Base-by-base conservation (phyloP, 2,113 vertebrate species). In the Rhinolophus ferrumequinum region DNA sequence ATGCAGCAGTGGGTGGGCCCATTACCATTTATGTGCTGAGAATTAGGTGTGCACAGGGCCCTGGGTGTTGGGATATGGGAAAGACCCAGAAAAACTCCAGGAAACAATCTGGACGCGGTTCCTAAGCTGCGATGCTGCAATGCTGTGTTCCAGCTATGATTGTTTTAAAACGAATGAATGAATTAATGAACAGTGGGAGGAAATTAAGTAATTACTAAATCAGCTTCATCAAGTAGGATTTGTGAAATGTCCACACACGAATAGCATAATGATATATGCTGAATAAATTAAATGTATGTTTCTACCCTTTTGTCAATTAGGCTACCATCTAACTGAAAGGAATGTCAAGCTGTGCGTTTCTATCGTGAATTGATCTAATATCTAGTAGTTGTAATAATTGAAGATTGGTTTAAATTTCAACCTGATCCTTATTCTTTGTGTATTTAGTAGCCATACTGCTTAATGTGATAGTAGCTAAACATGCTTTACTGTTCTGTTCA, bases 151-250 rank as follows among this genome's bases (percentile, higher is more conserved):
- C 19, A 69, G 18, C 76, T 35, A 56, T 15, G 58, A 90, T 58
- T 21, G 21, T 81, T 95, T 94, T 56, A 88, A 87, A 76, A 66
- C 44, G n/a, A 94, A 77, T 52, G 77, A 84, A 90, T 81, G 18
- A 87, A 69, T 81, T 8, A 77, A 50, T 56, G 60, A 77, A 67
- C 54, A 41, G 26, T 90, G 22, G 26, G 41, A 54, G 19, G 85
- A 95, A 92, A 95, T 94, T 83, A 83, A 89, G n/a, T 94, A 56
- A 90, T 90, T 80, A 77, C 62, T 92, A 77, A 93, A 81, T 90
- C 79, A 77, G 52, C 47, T 92, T 92, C n/a, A 79, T 93, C 56
- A 88, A 77, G 80, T 56, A 87, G 56, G 52, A 84, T 92, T 90
- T 80, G 92, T 88, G 66, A 96, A 88, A 47, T 79, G 62, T 60